These are phyloP conservation scores for Seladonia tumulorum DNA, from an alignment of 2,888 invertebrate species.

Conservation along the genomic window DNA sequence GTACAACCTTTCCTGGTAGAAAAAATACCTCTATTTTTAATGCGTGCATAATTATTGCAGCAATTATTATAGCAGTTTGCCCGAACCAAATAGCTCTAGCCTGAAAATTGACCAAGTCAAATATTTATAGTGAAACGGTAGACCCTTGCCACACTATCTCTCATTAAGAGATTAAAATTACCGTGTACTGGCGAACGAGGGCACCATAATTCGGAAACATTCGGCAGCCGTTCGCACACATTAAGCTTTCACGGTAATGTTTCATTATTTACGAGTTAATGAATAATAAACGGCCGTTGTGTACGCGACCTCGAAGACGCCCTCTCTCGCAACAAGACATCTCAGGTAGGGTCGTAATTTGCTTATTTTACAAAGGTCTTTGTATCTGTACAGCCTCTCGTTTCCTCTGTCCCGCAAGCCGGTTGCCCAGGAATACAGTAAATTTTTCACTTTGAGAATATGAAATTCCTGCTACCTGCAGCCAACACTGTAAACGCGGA, in stretches of 20 bases:
- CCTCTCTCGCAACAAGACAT: slow-evolving; percentile 6
- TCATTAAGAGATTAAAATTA: slow-evolving; percentile 2
- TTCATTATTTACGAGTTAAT: slow-evolving; percentile 34
- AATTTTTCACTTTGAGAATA: slow-evolving; percentile 76
- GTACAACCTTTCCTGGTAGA: neutral
- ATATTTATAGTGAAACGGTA: neutral
- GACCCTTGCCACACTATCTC: neutral
- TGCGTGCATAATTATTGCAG: neutral
- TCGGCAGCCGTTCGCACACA: neutral
- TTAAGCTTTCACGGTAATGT: slow-evolving; percentile 4
- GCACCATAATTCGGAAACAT: slow-evolving; percentile 3
- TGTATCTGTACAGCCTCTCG: slow-evolving; percentile 17
- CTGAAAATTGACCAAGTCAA: neutral
- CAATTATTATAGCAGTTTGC: neutral
- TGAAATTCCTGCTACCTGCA: slow-evolving; percentile 72
- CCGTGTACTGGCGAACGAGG: neutral
- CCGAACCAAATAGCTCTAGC: neutral
- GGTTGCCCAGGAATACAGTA: slow-evolving; percentile 60
- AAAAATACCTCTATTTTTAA: neutral
- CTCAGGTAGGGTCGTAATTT: slow-evolving; percentile 30
- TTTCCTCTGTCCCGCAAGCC: slow-evolving; percentile 37
- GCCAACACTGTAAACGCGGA: slow-evolving; percentile 29
- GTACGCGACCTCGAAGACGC: slow-evolving; percentile 20
- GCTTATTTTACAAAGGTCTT: slow-evolving; percentile 51
- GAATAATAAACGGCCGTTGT: slow-evolving; percentile 30